These are phyloP conservation scores for Accipiter cooperii DNA, from an alignment of 2,113 vertebrate genomes.

Conservation along the genomic window DNA sequence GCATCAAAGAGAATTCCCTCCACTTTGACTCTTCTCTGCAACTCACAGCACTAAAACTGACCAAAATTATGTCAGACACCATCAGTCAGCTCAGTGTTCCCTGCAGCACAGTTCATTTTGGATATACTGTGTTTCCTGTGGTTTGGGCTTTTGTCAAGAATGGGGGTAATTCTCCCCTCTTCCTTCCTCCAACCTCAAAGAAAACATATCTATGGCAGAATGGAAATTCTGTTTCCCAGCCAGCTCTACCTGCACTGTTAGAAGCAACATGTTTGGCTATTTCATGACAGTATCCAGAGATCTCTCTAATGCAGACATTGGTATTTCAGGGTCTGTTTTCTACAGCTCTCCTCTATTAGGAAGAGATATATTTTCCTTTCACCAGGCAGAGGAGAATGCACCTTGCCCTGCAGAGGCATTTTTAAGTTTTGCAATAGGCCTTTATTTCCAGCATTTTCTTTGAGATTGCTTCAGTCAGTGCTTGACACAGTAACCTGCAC, in stretches of 20 bases:
- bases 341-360: slow-evolving; percentile 55
- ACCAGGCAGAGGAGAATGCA: slow-evolving; percentile 51
- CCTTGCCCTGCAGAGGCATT: slow-evolving; percentile 57
- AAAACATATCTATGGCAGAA: slow-evolving; percentile 18
- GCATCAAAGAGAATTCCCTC: neutral
- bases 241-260: slow-evolving; percentile 34
- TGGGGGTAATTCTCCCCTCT: neutral
- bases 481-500: slow-evolving; percentile 63
- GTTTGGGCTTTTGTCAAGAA: slow-evolving; percentile 46
- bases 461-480: slow-evolving; percentile 51
- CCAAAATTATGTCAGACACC: neutral
- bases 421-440: slow-evolving; percentile 56
- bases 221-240: neutral
- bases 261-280: neutral
- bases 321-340: slow-evolving; percentile 59
- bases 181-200: slow-evolving; percentile 35
- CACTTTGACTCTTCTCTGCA: neutral
- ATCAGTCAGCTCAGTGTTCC: neutral
- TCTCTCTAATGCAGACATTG: slow-evolving; percentile 38
- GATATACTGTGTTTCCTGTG: neutral
- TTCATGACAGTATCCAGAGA: slow-evolving; percentile 65
- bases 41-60: slow-evolving; percentile 5
- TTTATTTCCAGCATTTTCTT: slow-evolving; percentile 60
- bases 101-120: neutral
- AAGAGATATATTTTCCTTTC: slow-evolving; percentile 65